A percentile compares a stretch with the other conserved stretches of the same genome.
These are phyloP conservation scores for Itoplectis maculator DNA, from an alignment of 2,888 invertebrate species.

Conservation along the genomic window DNA sequence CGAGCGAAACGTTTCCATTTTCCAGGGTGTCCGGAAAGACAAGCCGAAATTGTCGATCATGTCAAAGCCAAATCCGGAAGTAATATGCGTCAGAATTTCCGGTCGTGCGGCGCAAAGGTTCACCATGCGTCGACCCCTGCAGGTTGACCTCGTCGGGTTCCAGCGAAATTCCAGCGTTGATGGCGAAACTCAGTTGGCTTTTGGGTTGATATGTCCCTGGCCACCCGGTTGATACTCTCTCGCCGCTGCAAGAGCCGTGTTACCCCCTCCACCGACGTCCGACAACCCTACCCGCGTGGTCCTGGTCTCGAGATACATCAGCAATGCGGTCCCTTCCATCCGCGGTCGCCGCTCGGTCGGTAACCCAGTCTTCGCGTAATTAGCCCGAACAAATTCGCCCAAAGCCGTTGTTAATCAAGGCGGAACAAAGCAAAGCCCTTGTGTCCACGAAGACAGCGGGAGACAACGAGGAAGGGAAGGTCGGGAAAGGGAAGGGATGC, in stretches of 20 bases:
- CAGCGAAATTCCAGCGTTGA: conserved; percentile 5
- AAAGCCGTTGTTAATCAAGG: conserved; percentile 65
- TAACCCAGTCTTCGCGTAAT: conserved; percentile 44
- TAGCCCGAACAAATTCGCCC: conserved; percentile 66
- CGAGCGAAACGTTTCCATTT: too few species aligned
- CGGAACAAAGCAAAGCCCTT: conserved; percentile 62
- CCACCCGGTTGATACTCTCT: too few species aligned
- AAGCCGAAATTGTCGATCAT: too few species aligned
- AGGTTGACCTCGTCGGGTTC: neutral
- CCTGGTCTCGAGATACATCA: neutral
- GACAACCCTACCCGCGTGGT: neutral
- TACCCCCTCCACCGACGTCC: neutral
- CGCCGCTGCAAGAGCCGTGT: conserved; percentile 4
- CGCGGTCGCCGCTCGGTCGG: neutral
- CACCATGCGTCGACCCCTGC: neutral
- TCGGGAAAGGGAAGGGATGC: neutral
- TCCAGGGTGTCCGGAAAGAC: too few species aligned
- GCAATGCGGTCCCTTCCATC: neutral
- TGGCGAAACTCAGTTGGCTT: conserved; percentile 24
- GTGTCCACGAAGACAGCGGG: conserved; percentile 33
- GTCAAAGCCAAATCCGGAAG: too few species aligned
- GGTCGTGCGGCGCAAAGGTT: neutral
- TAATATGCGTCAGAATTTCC: too few species aligned
- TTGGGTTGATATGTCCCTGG: conserved; percentile 37
- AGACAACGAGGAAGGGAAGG: too few species aligned